phyloP scores from a whole-genome alignment of 2,113 vertebrate genomes.

The Chrysochloris asiatica region DNA sequence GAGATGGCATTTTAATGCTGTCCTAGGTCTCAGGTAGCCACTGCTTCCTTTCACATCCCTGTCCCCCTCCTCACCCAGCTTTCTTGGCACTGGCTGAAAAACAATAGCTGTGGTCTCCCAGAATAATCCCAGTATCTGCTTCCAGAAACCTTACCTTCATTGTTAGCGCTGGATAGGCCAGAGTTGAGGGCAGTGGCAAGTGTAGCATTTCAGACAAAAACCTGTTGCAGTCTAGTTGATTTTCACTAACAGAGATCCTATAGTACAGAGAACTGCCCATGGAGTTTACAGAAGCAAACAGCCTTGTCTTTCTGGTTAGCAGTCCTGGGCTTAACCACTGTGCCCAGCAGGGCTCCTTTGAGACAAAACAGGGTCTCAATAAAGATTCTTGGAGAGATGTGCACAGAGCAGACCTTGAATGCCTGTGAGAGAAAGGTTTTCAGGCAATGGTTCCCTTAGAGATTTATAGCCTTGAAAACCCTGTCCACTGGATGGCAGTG shows the following conservation, averaged over 20 bases:
- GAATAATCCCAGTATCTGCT: fast-evolving
- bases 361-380: neutral
- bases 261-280: too few relatives aligned
- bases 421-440: neutral
- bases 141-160: neutral
- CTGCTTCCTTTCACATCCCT: neutral
- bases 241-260: neutral
- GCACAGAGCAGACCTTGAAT: neutral
- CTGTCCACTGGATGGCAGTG: too few relatives aligned
- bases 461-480: too few relatives aligned
- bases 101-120: neutral
- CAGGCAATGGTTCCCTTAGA: neutral
- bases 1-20: neutral
- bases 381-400: neutral
- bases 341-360: neutral
- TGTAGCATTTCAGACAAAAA: neutral
- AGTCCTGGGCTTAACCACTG: neutral
- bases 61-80: neutral
- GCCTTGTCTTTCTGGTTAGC: neutral
- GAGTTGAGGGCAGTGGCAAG: neutral
- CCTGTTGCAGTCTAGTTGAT: neutral
- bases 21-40: too few relatives aligned
- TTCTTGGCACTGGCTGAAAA: neutral
- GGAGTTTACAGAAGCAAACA: neutral
- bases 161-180: neutral